These are phyloP conservation scores for Vespertilio murinus DNA, from an alignment of 2,797 vertebrate species.

Conservation along the genomic window DNA sequence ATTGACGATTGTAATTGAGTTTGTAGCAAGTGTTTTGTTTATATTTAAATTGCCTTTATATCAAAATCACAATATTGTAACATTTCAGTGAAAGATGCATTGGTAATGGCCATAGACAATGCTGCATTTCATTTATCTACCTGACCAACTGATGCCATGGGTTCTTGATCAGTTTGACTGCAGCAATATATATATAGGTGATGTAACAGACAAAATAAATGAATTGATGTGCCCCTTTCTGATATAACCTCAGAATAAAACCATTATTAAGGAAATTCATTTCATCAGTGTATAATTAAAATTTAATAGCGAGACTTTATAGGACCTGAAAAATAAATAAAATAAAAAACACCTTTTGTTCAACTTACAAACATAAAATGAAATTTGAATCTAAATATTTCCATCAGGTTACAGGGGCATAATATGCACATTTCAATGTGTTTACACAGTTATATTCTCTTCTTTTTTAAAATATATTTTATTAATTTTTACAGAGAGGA, in stretches of 20 bases:
- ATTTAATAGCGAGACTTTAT: background rate
- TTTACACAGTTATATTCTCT: background rate
- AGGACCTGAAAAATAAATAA: background rate
- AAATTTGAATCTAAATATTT: background rate
- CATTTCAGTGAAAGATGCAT: conserved; percentile 35
- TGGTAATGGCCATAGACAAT: background rate
- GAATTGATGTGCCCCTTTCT: background rate
- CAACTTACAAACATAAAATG: background rate
- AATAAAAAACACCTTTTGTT: background rate
- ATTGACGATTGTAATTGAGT: background rate
- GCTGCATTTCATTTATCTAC: background rate
- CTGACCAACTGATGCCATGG: background rate
- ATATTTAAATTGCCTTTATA: conserved; percentile 48
- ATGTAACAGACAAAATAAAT: background rate
- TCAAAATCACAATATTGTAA: background rate
- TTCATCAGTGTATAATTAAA: background rate
- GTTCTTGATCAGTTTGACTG: background rate
- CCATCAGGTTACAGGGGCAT: background rate
- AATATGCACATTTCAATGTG: background rate
- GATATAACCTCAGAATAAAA: background rate
- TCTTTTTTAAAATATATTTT: too few relatives aligned
- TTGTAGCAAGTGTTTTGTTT: conserved; percentile 8
- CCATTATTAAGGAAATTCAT: background rate
- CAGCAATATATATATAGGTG: background rate
- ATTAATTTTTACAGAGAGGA: too few relatives aligned